Conservation (phyloP, 1,140 invertebrate genomes). For the Halesus radiatus region DNA sequence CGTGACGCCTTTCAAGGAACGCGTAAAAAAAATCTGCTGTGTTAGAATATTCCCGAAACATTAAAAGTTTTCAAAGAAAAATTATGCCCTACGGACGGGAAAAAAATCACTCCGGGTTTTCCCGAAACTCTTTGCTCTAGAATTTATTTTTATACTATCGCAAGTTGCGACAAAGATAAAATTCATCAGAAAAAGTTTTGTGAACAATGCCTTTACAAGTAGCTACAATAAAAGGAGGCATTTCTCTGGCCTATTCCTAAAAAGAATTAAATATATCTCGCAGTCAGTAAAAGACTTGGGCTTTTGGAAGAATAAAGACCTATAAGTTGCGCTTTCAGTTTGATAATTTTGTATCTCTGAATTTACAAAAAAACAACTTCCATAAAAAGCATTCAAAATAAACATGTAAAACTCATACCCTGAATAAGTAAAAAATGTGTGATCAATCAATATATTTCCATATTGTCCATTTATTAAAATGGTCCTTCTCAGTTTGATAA, state of each 20-base stretch:
- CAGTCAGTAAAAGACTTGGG: neutral
- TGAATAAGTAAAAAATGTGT: too few species aligned
- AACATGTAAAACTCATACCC: too few species aligned
- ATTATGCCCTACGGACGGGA: slow-evolving; percentile 22
- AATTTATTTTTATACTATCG: slow-evolving; percentile 30
- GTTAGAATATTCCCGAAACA: slow-evolving; percentile 20
- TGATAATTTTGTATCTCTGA: too few species aligned
- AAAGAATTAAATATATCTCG: slow-evolving; percentile 38
- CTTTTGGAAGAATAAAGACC: slow-evolving; percentile 11
- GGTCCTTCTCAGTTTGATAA: too few species aligned
- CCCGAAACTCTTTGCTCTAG: slow-evolving; percentile 14
- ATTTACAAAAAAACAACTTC: too few species aligned
- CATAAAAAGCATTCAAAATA: too few species aligned
- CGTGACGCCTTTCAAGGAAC: slow-evolving; percentile 16
- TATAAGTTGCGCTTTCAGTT: neutral
- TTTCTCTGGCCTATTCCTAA: slow-evolving; percentile 31
- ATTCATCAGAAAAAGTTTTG: slow-evolving; percentile 37
- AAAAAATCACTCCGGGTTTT: slow-evolving; percentile 28
- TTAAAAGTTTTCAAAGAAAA: slow-evolving; percentile 36
- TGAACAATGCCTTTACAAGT: slow-evolving; percentile 20
- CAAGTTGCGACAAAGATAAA: slow-evolving; percentile 41
- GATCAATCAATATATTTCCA: too few species aligned
- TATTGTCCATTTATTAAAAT: too few species aligned
- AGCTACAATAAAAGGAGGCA: slow-evolving; percentile 13
- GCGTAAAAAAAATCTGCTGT: slow-evolving; percentile 17